Evolutionary conservation across 2,797 vertebrate genomes (phyloP).

Genomic region (Anguilla anguilla): DNA sequence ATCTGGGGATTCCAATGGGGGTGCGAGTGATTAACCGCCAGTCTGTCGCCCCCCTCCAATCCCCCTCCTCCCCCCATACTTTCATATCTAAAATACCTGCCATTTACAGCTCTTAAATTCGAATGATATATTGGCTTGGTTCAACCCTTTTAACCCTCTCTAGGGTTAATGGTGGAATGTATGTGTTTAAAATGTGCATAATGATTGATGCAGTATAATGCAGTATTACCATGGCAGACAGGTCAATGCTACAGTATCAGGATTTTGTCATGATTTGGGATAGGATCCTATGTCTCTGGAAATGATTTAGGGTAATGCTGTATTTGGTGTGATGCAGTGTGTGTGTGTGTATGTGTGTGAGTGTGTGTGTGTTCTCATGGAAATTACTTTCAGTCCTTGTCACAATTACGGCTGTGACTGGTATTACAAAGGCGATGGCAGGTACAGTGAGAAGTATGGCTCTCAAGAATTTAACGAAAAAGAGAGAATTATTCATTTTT

Average conservation of each 20-base stretch:
- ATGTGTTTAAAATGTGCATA: constrained; percentile 3
- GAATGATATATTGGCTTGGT: constrained; percentile 26
- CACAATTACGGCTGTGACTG: neutral
- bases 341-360: constrained; percentile 7
- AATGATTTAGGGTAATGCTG: neutral
- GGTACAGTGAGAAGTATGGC: neutral
- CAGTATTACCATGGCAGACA: neutral
- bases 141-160: constrained; percentile 31
- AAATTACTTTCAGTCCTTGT: neutral
- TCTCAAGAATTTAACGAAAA: neutral
- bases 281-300: constrained; percentile 15
- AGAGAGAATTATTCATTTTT: neutral
- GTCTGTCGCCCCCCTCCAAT: constrained; percentile 45
- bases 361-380: neutral
- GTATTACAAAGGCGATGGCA: neutral
- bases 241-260: constrained; percentile 5
- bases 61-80: neutral
- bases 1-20: constrained; percentile 41
- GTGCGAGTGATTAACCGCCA: constrained; percentile 48
- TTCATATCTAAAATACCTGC: neutral
- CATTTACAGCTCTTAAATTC: constrained; percentile 22
- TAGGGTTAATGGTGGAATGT: constrained; percentile 20
- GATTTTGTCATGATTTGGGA: constrained; percentile 36
- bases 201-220: neutral
- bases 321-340: neutral